A percentile compares a stretch with the other conserved stretches of the same genome.
Conservation (phyloP, 2,888 invertebrate genomes). For the Muschampia plurimacula region DNA sequence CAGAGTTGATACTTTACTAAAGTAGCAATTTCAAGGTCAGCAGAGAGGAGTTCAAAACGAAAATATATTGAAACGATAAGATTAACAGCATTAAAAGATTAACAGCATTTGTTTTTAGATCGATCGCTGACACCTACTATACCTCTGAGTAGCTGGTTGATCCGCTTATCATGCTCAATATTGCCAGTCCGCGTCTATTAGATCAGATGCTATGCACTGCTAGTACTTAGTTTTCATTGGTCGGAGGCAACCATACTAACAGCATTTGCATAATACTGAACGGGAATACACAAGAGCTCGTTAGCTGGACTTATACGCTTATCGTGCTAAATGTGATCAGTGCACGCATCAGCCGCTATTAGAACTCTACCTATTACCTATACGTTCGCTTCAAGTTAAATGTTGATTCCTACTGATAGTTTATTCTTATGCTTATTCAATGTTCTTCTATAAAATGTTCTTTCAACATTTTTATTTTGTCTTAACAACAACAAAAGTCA, state of each 20-base stretch:
- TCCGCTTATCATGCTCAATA: conserved; percentile 64
- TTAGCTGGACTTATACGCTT: conserved; percentile 74
- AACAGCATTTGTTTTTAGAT: neutral
- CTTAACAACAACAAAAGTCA: neutral
- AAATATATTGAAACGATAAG: neutral
- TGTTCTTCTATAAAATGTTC: neutral
- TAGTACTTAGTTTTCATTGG: conserved; percentile 13
- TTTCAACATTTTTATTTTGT: neutral
- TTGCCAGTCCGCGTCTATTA: conserved; percentile 13
- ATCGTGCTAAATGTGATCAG: conserved; percentile 52
- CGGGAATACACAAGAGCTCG: conserved; percentile 69
- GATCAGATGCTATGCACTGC: conserved; percentile 13
- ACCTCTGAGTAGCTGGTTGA: conserved; percentile 47
- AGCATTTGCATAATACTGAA: conserved; percentile 80
- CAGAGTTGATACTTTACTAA: too few species aligned
- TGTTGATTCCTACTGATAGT: neutral
- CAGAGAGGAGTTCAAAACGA: too few species aligned
- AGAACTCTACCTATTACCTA: conserved; percentile 8
- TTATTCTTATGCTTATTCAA: neutral
- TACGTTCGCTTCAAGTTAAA: neutral
- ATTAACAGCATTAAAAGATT: too few species aligned
- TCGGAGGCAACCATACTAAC: conserved; percentile 57
- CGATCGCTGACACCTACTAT: neutral
- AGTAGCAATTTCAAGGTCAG: too few species aligned
- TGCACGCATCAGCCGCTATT: conserved; percentile 23